Base-by-base conservation (phyloP, 2,888 invertebrate species). In the Arge pagana region DNA sequence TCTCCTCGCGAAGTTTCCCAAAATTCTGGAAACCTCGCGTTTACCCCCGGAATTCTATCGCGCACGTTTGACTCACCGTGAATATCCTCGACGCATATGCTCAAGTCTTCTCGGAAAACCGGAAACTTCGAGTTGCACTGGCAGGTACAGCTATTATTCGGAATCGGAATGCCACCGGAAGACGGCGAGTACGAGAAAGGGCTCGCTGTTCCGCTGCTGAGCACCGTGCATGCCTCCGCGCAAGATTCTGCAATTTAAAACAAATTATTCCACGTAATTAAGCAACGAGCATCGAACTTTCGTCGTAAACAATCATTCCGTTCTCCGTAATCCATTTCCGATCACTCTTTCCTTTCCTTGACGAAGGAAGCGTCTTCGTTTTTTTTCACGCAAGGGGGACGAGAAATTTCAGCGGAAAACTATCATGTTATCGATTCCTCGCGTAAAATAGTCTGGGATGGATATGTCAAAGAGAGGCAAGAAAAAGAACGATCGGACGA, bases 81-180 rank as follows among this genome's bases (percentile, higher is more conserved):
- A 62, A 93, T 84, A 71, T 92, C 89, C 72, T 90, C 89, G 59
- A 93, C 90, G 76, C 93, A 93, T 61, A 91, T 86, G 63, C 86
- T 85, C 59, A 88, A 79, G 76, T 93, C 93, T 75, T 93, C 93
- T 56, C 93, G 84, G 79, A 90, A 93, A 48, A 89, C 85, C 4
- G 89, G 89, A 56, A 88, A 80, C 61, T 87, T 85, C 45, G 83
- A 81, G 58, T 89, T 85, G 70, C 93, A 93, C 50, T 86, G 87
- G 77, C 93, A 93, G 24, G 84, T 83, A 78, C 92, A 93, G 26
- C 81, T 74, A 48, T 72, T 76, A 41, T 73, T 77, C 10, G 78
- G 74, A 21, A 54, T 54, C 15, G 62, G 56, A 58, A 65, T 54
- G 28, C 74, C 67, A 33, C 64, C 77, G 64, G 56, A 78, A 74